These are phyloP conservation scores for Sarcophaga bullata DNA, from an alignment of 1,140 invertebrate genomes.

Conservation along the genomic window DNA sequence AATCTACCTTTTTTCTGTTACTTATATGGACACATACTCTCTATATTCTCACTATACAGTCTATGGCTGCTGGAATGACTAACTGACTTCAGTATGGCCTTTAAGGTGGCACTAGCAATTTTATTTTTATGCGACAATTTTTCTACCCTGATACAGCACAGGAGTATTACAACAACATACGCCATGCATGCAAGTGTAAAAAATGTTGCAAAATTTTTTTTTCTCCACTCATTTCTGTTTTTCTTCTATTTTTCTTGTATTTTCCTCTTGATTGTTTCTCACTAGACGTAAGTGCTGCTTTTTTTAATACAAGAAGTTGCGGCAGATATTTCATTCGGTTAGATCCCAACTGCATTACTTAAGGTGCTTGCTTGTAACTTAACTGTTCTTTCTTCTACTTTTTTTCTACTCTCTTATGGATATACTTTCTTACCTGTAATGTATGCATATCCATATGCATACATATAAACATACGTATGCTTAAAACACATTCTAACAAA, in stretches of 20 bases:
- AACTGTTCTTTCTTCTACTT: too few relatives aligned
- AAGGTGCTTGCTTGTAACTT: background rate
- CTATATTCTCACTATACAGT: too few relatives aligned
- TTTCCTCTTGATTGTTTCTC: background rate
- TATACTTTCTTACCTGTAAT: too few relatives aligned
- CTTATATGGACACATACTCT: too few relatives aligned
- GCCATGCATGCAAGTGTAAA: background rate
- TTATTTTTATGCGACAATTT: background rate
- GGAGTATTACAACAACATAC: too few relatives aligned
- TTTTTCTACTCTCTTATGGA: too few relatives aligned
- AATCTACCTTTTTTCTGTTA: too few relatives aligned
- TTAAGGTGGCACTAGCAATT: background rate
- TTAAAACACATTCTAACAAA: background rate
- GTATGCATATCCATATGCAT: too few relatives aligned
- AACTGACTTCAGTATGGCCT: too few relatives aligned
- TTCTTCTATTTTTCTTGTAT: background rate
- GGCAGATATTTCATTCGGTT: slow-evolving; percentile 9
- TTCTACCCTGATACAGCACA: background rate
- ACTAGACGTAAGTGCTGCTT: background rate
- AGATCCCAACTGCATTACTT: slow-evolving; percentile 26
- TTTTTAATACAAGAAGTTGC: background rate
- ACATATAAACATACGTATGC: background rate
- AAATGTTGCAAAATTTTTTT: background rate
- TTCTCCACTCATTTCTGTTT: background rate
- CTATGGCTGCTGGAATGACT: too few relatives aligned